Evolutionary conservation across 2,888 invertebrate genomes (phyloP).

Genomic region (Electrophaes corylata): DNA sequence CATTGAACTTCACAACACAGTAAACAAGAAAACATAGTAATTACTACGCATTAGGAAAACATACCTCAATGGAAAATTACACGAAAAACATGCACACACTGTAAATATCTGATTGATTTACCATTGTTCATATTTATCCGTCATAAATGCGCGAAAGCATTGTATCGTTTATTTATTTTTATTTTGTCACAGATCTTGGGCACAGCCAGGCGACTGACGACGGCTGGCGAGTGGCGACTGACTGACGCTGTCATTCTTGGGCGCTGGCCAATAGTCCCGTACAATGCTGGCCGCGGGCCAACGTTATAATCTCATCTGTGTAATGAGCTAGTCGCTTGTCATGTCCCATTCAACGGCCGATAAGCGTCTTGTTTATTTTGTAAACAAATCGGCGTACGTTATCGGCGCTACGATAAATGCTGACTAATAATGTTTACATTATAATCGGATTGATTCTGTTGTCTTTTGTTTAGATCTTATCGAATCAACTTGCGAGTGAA

Average conservation of each 20-base stretch:
- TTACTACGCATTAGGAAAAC: slow-evolving; percentile 52
- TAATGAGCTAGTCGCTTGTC: slow-evolving; percentile 22
- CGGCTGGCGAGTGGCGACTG: slow-evolving; percentile 55
- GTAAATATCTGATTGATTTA: slow-evolving; percentile 46
- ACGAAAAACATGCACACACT: slow-evolving; percentile 56
- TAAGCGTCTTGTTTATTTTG: slow-evolving; percentile 69
- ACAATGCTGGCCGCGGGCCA: background rate
- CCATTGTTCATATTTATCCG: slow-evolving; percentile 74
- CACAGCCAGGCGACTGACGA: slow-evolving; percentile 51
- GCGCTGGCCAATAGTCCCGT: slow-evolving; percentile 41
- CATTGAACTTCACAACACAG: slow-evolving; percentile 59
- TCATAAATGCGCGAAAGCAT: slow-evolving; percentile 68
- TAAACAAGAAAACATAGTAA: slow-evolving; percentile 49
- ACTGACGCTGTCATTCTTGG: slow-evolving; percentile 63
- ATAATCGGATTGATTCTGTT: slow-evolving; percentile 19
- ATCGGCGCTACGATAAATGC: slow-evolving; percentile 41
- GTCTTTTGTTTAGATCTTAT: slow-evolving; percentile 1
- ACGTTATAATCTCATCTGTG: slow-evolving; percentile 23
- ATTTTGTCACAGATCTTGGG: slow-evolving; percentile 50
- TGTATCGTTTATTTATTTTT: slow-evolving; percentile 51
- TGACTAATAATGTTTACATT: slow-evolving; percentile 32
- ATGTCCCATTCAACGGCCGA: slow-evolving; percentile 48
- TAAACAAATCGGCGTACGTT: slow-evolving; percentile 68
- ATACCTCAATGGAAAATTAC: slow-evolving; percentile 41
- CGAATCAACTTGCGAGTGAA: background rate